These are phyloP conservation scores for Teleiodes luculella DNA, from an alignment of 2,888 invertebrate species.

Conservation along the genomic window DNA sequence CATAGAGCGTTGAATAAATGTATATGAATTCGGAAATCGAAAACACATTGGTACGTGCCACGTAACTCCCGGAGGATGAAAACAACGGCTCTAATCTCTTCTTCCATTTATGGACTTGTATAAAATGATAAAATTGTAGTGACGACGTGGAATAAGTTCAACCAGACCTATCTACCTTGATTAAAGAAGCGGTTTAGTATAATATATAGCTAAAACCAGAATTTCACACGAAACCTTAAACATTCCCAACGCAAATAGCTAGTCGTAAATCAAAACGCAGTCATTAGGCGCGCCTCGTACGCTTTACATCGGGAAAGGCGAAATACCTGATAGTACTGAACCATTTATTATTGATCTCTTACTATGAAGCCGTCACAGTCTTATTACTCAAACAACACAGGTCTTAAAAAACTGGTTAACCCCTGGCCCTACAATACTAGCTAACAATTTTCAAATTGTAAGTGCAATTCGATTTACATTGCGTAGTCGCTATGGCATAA, in stretches of 20 bases:
- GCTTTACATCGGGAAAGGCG: constrained; percentile 39
- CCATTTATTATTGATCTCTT: constrained; percentile 45
- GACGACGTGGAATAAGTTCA: too few species aligned
- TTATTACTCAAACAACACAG: constrained; percentile 33
- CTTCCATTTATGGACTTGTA: too few species aligned
- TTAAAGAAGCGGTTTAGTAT: neutral
- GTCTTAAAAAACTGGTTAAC: constrained; percentile 45
- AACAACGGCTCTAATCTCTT: too few species aligned
- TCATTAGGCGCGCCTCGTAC: constrained; percentile 43
- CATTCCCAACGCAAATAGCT: constrained; percentile 34
- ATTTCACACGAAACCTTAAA: constrained; percentile 22
- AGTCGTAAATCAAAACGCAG: constrained; percentile 51
- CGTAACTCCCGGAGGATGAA: too few species aligned
- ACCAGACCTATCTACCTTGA: neutral
- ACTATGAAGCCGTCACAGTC: constrained; percentile 36
- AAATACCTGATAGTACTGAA: constrained; percentile 38
- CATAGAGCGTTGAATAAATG: too few species aligned
- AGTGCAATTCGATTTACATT: too few species aligned
- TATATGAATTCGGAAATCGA: too few species aligned
- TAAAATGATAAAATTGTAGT: too few species aligned
- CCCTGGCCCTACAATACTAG: too few species aligned
- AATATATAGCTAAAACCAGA: neutral
- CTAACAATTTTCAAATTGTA: too few species aligned
- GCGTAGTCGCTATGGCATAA: too few species aligned
- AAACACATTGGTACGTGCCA: too few species aligned